A percentile compares a stretch with the other conserved stretches of the same genome.
These are phyloP conservation scores for Meleagris gallopavo DNA, from an alignment of 2,113 vertebrate genomes.

Conservation along the genomic window DNA sequence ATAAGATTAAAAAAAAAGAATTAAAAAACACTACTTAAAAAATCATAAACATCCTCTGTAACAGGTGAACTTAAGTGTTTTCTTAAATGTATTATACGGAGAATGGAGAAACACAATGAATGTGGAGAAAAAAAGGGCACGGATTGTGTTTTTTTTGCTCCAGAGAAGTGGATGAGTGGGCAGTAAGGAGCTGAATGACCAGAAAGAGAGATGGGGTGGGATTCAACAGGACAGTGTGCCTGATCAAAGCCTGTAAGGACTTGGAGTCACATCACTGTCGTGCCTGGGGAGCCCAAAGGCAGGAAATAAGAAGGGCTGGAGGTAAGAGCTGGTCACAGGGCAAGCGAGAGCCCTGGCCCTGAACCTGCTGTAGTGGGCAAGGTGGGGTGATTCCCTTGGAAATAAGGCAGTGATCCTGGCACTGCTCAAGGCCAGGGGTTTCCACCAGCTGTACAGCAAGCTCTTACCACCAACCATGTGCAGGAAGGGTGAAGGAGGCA, in stretches of 20 bases:
- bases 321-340: background rate
- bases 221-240: fast-evolving
- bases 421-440: background rate
- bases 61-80: background rate
- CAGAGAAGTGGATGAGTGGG: background rate
- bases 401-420: background rate
- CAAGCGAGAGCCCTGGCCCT: background rate
- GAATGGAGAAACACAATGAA: background rate
- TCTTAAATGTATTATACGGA: background rate
- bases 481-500: background rate
- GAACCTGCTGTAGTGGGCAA: background rate
- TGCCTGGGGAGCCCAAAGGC: background rate
- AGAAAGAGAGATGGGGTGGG: background rate
- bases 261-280: fast-evolving
- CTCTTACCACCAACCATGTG: background rate
- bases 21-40: background rate
- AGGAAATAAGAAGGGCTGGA: background rate
- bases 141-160: background rate
- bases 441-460: background rate
- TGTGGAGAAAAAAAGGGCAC: background rate
- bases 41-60: background rate
- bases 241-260: background rate
- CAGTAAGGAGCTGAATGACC: background rate
- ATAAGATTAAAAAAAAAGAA: background rate
- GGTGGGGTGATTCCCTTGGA: background rate